Evolutionary conservation across 92 coral and sea anemone genomes (phyloP).

Genomic region (Galaxea fascicularis): DNA sequence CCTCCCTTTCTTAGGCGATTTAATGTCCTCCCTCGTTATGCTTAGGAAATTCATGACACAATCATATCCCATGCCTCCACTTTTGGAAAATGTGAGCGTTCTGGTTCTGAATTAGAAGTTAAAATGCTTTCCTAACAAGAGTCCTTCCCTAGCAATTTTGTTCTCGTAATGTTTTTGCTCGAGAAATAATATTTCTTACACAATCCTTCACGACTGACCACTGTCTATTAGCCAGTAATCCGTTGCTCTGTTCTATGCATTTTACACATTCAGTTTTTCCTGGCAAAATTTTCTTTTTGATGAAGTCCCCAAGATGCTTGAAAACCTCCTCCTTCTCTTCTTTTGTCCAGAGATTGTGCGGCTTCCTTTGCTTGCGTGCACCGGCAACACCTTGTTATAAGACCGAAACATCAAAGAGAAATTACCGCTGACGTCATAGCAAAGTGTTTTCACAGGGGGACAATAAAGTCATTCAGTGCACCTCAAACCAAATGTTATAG

Average conservation of each 20-base stretch:
- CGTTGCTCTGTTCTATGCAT: slow-evolving; percentile 44
- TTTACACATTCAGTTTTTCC: slow-evolving; percentile 47
- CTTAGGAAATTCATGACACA: slow-evolving; percentile 33
- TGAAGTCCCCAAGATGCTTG: slow-evolving; percentile 36
- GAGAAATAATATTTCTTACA: slow-evolving; percentile 35
- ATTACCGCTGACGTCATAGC: neutral
- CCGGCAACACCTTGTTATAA: slow-evolving; percentile 25
- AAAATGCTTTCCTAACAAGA: slow-evolving; percentile 9
- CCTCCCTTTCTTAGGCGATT: no score
- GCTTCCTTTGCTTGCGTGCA: slow-evolving; percentile 31
- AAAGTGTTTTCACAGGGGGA: neutral
- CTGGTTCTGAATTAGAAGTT: slow-evolving; percentile 14
- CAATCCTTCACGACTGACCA: slow-evolving; percentile 60
- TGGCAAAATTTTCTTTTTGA: slow-evolving; percentile 30
- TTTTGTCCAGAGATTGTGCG: slow-evolving; percentile 53
- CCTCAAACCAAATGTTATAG: slow-evolving; percentile 20
- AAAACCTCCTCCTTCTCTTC: slow-evolving; percentile 53
- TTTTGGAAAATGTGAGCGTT: slow-evolving; percentile 13
- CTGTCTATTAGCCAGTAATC: slow-evolving; percentile 29
- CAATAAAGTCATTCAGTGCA: neutral
- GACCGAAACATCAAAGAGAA: neutral
- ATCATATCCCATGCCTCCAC: slow-evolving; percentile 1
- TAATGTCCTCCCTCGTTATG: slow-evolving; percentile 15
- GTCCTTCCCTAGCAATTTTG: slow-evolving; percentile 25
- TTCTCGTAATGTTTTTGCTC: slow-evolving; percentile 39